Evolutionary conservation across 2,797 vertebrate genomes (phyloP).

Genomic region (Danio choprae): DNA sequence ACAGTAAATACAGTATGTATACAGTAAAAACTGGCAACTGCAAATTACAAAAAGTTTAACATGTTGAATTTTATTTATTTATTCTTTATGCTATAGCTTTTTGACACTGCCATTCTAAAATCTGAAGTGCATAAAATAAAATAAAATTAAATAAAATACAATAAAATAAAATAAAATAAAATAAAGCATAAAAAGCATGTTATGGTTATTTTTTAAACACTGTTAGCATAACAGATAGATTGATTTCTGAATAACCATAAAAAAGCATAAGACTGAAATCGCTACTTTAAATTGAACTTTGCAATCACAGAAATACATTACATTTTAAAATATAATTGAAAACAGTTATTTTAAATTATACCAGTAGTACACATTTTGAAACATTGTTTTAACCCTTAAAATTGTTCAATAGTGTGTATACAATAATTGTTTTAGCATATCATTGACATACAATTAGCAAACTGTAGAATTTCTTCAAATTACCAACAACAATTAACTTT

Average conservation of each 20-base stretch:
- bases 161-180: too few species aligned
- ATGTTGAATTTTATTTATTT: too few species aligned
- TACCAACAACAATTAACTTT: not conserved
- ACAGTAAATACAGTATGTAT: not conserved
- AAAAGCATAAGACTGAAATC: not conserved
- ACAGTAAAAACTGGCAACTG: not conserved
- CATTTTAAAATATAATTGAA: constrained; percentile 8
- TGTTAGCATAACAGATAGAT: too few species aligned
- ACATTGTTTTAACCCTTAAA: too few species aligned
- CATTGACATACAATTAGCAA: not conserved
- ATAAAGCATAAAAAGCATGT: too few species aligned
- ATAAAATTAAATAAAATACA: too few species aligned
- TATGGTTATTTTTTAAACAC: too few species aligned
- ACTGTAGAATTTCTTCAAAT: not conserved
- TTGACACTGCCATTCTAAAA: too few species aligned
- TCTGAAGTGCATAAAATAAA: too few species aligned
- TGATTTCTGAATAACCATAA: not conserved
- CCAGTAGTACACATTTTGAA: not conserved
- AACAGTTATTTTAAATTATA: not conserved
- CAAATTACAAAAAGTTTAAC: not conserved
- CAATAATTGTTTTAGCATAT: too few species aligned
- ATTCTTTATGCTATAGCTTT: too few species aligned
- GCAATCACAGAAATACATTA: not conserved
- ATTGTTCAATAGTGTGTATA: too few species aligned
- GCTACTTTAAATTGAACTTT: not conserved